Evolutionary conservation across 2,113 vertebrate species (phyloP).

Genomic region (Barnardius zonarius): DNA sequence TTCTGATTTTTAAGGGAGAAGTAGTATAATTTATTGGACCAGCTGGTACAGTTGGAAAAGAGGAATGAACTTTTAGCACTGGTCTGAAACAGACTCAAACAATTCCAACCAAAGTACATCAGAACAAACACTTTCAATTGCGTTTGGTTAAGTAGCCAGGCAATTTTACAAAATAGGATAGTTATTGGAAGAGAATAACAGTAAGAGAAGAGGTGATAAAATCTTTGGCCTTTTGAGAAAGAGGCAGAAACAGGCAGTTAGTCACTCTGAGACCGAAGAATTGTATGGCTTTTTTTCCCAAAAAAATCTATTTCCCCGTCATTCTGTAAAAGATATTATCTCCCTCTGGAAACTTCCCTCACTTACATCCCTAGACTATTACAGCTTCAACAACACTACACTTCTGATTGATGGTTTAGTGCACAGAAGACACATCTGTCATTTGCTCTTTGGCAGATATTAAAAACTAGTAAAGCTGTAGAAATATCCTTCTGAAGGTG

Average conservation of each 20-base stretch:
- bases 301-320: slow-evolving; percentile 13
- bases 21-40: background rate
- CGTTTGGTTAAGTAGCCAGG: background rate
- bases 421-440: background rate
- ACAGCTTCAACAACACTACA: background rate
- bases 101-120: background rate
- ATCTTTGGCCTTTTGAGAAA: background rate
- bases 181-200: background rate
- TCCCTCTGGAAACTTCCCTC: slow-evolving; percentile 40
- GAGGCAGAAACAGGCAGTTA: background rate
- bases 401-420: slow-evolving; percentile 32
- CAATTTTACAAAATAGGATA: background rate
- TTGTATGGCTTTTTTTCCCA: background rate
- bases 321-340: slow-evolving; percentile 48
- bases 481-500: slow-evolving; percentile 32
- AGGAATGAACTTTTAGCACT: background rate
- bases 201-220: background rate
- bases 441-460: slow-evolving; percentile 40
- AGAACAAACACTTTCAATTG: background rate
- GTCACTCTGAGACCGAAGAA: background rate
- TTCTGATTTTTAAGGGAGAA: background rate
- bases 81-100: background rate
- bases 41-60: background rate
- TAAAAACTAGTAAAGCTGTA: slow-evolving; percentile 10
- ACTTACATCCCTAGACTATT: slow-evolving; percentile 5